Evolutionary conservation across 2,113 vertebrate genomes (phyloP).

Genomic region (Poeciliopsis prolifica): DNA sequence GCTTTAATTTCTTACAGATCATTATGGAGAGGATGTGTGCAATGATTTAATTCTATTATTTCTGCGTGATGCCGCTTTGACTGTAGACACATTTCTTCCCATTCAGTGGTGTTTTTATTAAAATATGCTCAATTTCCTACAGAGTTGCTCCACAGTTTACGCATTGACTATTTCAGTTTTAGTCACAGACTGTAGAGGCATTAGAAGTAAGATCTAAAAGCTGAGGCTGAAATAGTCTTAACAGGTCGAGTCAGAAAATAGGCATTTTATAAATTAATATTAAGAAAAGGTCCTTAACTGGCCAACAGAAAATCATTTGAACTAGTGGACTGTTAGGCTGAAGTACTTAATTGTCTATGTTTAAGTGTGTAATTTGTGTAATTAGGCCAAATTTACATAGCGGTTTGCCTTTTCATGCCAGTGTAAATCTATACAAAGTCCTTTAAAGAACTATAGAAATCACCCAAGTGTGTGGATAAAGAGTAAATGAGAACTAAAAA

Average conservation of each 20-base stretch:
- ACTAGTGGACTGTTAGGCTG: too few relatives aligned
- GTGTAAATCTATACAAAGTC: too few relatives aligned
- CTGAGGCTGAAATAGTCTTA: background rate
- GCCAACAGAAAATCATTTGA: background rate
- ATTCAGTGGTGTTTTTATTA: conserved; percentile 4
- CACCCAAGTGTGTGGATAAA: too few relatives aligned
- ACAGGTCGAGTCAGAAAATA: background rate
- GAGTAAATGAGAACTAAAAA: too few relatives aligned
- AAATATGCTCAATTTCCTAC: background rate
- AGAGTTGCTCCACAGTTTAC: background rate
- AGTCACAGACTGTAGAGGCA: background rate
- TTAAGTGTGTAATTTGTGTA: too few relatives aligned
- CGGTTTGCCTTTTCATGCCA: too few relatives aligned
- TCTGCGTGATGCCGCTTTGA: background rate
- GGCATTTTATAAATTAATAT: background rate
- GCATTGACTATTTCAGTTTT: background rate
- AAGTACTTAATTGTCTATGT: too few relatives aligned
- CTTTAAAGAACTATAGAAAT: too few relatives aligned
- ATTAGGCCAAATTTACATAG: too few relatives aligned
- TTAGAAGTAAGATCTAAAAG: background rate
- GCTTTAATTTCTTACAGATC: conserved; percentile 9
- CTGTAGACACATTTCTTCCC: background rate
- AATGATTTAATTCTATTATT: conserved; percentile 1
- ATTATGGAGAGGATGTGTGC: conserved; percentile 3
- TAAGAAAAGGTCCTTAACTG: background rate